Base-by-base conservation (phyloP, 2,888 invertebrate genomes). In the Ganaspis brasiliensis region DNA sequence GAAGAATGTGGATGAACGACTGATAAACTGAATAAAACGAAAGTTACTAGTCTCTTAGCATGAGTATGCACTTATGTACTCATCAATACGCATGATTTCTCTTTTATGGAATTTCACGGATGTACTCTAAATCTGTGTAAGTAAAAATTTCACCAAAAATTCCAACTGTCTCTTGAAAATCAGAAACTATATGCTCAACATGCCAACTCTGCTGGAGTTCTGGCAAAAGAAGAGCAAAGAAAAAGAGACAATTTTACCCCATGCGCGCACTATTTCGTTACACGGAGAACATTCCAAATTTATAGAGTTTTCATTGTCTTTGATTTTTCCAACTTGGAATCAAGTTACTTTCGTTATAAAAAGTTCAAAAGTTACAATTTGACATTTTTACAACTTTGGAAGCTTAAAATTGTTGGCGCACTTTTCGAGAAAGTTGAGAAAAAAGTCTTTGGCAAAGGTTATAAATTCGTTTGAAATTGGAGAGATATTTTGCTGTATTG, bases 1-100 rank as follows among this genome's bases (percentile, higher is more conserved):
- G 67, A 67, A 45, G 67, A 67, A 67, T 67, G 40, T n/a, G 24
- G 37, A 45, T 67, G 67, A 45, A n/a, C 37, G 45, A 67, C 24
- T 40, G 67, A 67, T 67, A 67, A 67, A 67, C 24, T 67, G 14
- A 40, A 24, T n/a, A 67, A 67, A 67, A 45, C 21, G 45, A 67
- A 67, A 67, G 67, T 63, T 63, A 21, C 37, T 40, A 21, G 35
- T 37, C 21, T 40, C 40, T 81, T 81, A 45, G 72, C 63, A 72
- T 70, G 52, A 26, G 73, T 72, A 56, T 71, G 74, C 55, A 75
- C 73, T 49, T 49, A 49, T 49, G 49, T 49, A 49, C 19, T 19
- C 78, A 76, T 57, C 63, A 73, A 73, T 79, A 77, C 24, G 71
- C 55, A 71, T 74, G 77, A 79, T 81, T 81, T 81, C 81, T 81